Conservation (phyloP, 1,140 invertebrate genomes). For the Zaprionus gabonicus region DNA sequence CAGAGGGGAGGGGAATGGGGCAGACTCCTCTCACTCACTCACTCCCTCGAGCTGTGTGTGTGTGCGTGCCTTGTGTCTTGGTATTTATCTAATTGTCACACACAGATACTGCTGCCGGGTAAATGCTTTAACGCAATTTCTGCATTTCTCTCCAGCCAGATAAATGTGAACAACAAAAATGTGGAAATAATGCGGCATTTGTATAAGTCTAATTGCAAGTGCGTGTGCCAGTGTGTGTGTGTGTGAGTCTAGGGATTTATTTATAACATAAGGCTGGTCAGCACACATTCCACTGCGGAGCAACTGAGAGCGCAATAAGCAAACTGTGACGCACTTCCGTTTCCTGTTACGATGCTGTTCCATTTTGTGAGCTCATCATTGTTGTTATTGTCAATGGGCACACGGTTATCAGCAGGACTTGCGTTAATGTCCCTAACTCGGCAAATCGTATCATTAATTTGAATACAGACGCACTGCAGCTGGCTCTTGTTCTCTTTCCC, state of each 20-base stretch:
- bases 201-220: slow-evolving; percentile 65
- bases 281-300: background rate
- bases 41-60: background rate
- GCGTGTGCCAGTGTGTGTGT: slow-evolving; percentile 6
- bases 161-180: slow-evolving; percentile 71
- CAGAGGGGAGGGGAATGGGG: too few species aligned
- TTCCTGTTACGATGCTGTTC: slow-evolving; percentile 59
- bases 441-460: slow-evolving; percentile 79
- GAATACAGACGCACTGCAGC: slow-evolving; percentile 40
- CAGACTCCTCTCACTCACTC: background rate
- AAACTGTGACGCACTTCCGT: slow-evolving; percentile 68
- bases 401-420: slow-evolving; percentile 22
- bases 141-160: slow-evolving; percentile 54
- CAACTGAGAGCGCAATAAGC: slow-evolving; percentile 16
- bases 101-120: slow-evolving; percentile 35
- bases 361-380: slow-evolving; percentile 47
- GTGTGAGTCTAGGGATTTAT: slow-evolving; percentile 16
- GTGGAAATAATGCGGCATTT: slow-evolving; percentile 71
- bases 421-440: slow-evolving; percentile 70
- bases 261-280: background rate
- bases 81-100: slow-evolving; percentile 79
- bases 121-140: slow-evolving; percentile 63
- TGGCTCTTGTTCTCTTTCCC: background rate
- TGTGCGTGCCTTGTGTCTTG: slow-evolving; percentile 62
- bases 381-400: slow-evolving; percentile 21